A percentile compares a stretch with the other conserved stretches of the same genome.
These are phyloP conservation scores for Esox lucius DNA, from an alignment of 2,797 vertebrate species.

Conservation along the genomic window DNA sequence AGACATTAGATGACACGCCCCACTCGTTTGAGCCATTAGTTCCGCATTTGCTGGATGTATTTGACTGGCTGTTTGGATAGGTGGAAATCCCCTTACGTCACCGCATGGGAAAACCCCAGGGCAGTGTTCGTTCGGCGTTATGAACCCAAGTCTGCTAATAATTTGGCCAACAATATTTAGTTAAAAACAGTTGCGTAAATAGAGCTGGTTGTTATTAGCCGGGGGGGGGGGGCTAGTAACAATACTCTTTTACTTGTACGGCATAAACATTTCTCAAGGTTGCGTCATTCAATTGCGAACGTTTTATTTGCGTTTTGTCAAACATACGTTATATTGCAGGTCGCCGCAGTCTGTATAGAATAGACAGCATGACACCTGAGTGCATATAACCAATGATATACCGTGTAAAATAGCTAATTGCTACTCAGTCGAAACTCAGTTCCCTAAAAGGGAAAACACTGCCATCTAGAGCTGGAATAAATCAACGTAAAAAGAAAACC, in stretches of 20 bases:
- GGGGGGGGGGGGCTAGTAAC: too few relatives aligned
- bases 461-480: conserved; percentile 46
- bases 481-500: conserved; percentile 51
- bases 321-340: too few relatives aligned
- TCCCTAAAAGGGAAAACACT: background rate
- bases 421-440: background rate
- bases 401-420: too few relatives aligned
- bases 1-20: background rate
- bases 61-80: conserved; percentile 17
- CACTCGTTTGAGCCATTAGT: background rate
- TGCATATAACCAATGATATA: too few relatives aligned
- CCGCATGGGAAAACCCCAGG: conserved; percentile 41
- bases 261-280: background rate
- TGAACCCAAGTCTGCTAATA: conserved; percentile 19
- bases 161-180: background rate
- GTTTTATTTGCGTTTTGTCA: too few relatives aligned
- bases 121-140: conserved; percentile 11
- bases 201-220: background rate
- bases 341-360: too few relatives aligned
- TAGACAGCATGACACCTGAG: too few relatives aligned
- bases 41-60: conserved; percentile 15
- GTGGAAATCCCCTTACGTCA: conserved; percentile 74
- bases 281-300: background rate
- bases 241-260: too few relatives aligned
- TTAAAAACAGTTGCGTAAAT: background rate